These are phyloP conservation scores for Ptiloglossa arizonensis DNA, from an alignment of 1,140 invertebrate genomes.

Conservation along the genomic window DNA sequence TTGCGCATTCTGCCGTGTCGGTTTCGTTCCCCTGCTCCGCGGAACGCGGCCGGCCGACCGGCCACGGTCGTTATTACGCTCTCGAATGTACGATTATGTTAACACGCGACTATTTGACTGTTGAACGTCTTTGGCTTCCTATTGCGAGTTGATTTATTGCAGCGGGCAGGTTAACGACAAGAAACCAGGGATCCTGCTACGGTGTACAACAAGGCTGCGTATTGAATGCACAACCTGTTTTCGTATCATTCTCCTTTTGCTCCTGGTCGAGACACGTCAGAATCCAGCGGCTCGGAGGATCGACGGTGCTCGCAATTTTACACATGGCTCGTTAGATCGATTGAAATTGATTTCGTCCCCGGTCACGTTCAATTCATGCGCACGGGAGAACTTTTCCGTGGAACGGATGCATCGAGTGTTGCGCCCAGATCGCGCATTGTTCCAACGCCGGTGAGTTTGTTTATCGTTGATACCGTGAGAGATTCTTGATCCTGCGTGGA, in stretches of 20 bases:
- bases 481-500: neutral
- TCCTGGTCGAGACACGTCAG: neutral
- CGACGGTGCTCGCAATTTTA: slow-evolving; percentile 5
- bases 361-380: neutral
- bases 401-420: neutral
- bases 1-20: slow-evolving; percentile 12
- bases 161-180: slow-evolving; percentile 16
- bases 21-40: neutral
- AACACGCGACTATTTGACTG: slow-evolving; percentile 21
- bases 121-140: slow-evolving; percentile 22
- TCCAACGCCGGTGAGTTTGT: neutral
- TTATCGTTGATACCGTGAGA: neutral
- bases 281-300: neutral
- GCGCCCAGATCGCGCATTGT: neutral
- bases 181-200: neutral
- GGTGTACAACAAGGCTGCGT: neutral
- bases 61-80: neutral
- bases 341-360: slow-evolving; percentile 16
- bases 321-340: slow-evolving; percentile 18
- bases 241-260: slow-evolving; percentile 18
- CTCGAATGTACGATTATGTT: slow-evolving; percentile 23
- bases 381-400: neutral
- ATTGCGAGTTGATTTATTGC: slow-evolving; percentile 17
- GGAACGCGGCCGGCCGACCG: neutral
- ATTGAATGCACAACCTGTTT: slow-evolving; percentile 18